phyloP scores from a whole-genome alignment of 2,797 vertebrate genomes.

The Gobionotothen gibberifrons region DNA sequence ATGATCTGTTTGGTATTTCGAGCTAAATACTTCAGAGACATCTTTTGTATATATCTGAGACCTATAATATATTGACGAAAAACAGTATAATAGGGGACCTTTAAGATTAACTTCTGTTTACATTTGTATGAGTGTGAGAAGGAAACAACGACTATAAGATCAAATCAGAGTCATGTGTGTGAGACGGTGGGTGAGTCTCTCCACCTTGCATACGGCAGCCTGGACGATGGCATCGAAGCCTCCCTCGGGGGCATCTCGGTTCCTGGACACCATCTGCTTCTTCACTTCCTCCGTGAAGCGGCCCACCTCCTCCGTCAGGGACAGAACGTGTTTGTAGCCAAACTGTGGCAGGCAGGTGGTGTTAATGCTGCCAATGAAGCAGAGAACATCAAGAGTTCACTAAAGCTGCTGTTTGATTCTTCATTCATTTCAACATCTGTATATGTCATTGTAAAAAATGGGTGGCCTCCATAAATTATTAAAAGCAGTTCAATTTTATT shows the following conservation, averaged over 20 bases:
- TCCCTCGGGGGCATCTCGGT: constrained; percentile 93
- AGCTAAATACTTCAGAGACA: too few species aligned
- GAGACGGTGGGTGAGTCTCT: constrained; percentile 1
- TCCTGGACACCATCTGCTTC: constrained; percentile 93
- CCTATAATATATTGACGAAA: too few species aligned
- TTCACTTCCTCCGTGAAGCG: constrained; percentile 95
- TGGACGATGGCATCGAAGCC: constrained; percentile 98
- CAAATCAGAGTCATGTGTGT: constrained; percentile 2
- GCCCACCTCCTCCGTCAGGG: constrained; percentile 91
- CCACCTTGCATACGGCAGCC: constrained; percentile 93
- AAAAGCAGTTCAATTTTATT: not conserved
- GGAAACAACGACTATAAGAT: constrained; percentile 21
- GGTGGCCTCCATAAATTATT: not conserved
- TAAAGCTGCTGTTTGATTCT: not conserved
- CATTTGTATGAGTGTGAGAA: not conserved
- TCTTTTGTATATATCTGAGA: too few species aligned
- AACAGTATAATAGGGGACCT: too few species aligned
- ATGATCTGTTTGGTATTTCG: too few species aligned
- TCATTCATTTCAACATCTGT: not conserved
- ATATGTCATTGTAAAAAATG: not conserved
- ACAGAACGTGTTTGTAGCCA: constrained; percentile 94
- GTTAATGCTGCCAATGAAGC: constrained; percentile 77
- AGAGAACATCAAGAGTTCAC: too few species aligned
- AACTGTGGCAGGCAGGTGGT: constrained; percentile 92
- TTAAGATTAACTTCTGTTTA: not conserved